Conservation (phyloP, 2,797 vertebrate genomes). For the Masticophis lateralis region DNA sequence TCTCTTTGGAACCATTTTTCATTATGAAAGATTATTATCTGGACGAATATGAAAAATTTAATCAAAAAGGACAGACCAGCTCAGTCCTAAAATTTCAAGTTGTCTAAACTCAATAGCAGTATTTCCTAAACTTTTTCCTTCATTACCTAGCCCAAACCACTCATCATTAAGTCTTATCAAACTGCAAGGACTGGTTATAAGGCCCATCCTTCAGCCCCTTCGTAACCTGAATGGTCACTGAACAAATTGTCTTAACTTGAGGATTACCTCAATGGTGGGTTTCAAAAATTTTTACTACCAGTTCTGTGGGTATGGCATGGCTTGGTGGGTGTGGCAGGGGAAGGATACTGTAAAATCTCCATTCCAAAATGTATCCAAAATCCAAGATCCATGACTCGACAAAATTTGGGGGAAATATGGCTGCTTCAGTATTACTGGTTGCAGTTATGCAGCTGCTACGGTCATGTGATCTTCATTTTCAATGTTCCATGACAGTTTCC, state of each 20-base stretch:
- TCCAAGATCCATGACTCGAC: neutral
- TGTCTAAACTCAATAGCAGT: neutral
- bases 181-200: neutral
- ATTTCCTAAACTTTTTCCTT: neutral
- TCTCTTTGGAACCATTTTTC: neutral
- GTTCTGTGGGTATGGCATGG: too few relatives aligned
- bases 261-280: neutral
- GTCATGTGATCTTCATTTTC: neutral
- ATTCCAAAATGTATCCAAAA: neutral
- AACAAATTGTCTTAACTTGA: neutral
- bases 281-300: too few relatives aligned
- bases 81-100: neutral
- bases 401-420: neutral
- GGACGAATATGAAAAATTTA: neutral
- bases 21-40: conserved; percentile 26
- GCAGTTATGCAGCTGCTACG: neutral
- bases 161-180: neutral
- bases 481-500: neutral
- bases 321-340: too few relatives aligned
- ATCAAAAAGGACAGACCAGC: neutral
- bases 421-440: neutral
- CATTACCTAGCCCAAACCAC: neutral
- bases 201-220: neutral
- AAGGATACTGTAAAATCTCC: too few relatives aligned
- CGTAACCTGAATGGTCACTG: neutral